Evolutionary conservation across 2,797 vertebrate genomes (phyloP), one percentile per base, ranked within the genome.

Genomic region (Glyptemys insculpta): DNA sequence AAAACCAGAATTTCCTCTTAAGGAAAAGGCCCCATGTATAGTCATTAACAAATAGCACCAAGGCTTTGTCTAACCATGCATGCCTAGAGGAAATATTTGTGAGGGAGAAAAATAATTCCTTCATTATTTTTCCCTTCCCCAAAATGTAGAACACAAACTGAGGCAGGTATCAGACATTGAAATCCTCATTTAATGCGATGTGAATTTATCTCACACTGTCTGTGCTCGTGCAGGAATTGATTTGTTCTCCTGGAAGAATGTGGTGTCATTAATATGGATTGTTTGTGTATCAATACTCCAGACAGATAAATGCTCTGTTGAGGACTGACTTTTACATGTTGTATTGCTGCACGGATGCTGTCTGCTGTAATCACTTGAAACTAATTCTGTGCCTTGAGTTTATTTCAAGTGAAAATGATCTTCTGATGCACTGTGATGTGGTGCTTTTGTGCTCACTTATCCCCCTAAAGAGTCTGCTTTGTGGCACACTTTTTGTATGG

Each of bases 61-160:
- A 56, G 54, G 23, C 54, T 56, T 56, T 16, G 9, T 53, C 54
- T 56, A 56, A 56, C 54, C 54, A 56, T 27, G 10, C 29, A 57
- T 56, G 90, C 81, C 78, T 85, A 16, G 74, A 86, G 56, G 86
- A 95, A 96, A 91, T 93, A 80, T 27, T 44, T 83, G 83, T 18
- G 18, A 88, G 94, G 88, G 84, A 44, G 83, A 91, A 68, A 81
- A 88, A 12, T 87, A 83, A 91, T 96, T 92, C 68, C 87, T 91
- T 92, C 81, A 68, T 89, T 34, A 87, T 31, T 92, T n/a, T 49
- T 11, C 74, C 79, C 68, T 34, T n/a, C 16, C 37, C 29, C 41
- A 9, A 50, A 87, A 79, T 85, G 87, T 83, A 87, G 76, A 85
- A 79, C 59, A 37, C 41, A 72, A 41, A 41, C 34, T 37, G 49